These are phyloP conservation scores for Cephonodes hylas DNA, from an alignment of 2,888 invertebrate species.

Conservation along the genomic window DNA sequence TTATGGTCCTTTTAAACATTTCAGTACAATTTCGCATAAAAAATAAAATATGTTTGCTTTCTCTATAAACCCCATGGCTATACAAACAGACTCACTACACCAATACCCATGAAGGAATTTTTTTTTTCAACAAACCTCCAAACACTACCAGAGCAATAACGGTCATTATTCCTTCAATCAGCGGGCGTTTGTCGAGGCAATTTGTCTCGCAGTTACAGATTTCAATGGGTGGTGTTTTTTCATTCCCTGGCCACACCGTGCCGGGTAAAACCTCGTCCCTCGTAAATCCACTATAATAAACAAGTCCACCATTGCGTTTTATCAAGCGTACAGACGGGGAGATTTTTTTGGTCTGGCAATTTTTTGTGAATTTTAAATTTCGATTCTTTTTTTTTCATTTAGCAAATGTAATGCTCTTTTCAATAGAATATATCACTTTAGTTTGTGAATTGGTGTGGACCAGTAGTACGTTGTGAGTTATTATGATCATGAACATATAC, in stretches of 20 bases:
- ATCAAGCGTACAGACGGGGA: neutral
- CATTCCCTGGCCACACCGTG: constrained; percentile 7
- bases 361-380: neutral
- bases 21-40: too few species aligned
- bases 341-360: neutral
- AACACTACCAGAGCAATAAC: neutral
- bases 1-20: too few species aligned
- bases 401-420: too few species aligned
- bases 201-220: neutral
- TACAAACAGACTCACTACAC: too few species aligned
- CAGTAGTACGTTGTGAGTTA: neutral
- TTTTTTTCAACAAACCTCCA: neutral
- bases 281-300: constrained; percentile 27
- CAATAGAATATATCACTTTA: too few species aligned
- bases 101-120: neutral
- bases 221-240: constrained; percentile 8
- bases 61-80: too few species aligned
- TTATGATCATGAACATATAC: too few species aligned
- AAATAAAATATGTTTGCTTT: too few species aligned
- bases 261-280: neutral
- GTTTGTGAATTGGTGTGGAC: neutral
- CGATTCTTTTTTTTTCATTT: too few species aligned
- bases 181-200: neutral
- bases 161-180: neutral
- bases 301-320: constrained; percentile 25